Percentiles rank a stretch among this genome's conserved stretches.
These are phyloP conservation scores for Plestiodon gilberti DNA, from an alignment of 2,113 vertebrate genomes.

Conservation along the genomic window DNA sequence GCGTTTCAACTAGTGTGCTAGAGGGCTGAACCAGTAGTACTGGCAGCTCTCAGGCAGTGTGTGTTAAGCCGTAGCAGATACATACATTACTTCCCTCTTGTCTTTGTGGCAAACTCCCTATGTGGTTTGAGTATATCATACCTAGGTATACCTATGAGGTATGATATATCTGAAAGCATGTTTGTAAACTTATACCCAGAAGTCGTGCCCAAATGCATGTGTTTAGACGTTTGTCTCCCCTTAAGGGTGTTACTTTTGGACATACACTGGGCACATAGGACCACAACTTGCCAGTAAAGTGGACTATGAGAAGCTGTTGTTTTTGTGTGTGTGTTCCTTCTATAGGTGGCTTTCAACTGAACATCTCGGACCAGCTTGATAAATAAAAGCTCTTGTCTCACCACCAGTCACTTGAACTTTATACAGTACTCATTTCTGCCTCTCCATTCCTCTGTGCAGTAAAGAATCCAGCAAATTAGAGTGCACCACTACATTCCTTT, in stretches of 20 bases:
- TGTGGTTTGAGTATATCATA: no score
- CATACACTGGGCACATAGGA: neutral
- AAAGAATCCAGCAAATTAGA: neutral
- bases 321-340: accelerated
- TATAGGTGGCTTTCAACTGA: neutral
- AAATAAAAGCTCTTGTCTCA: neutral
- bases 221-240: neutral
- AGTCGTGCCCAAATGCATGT: neutral
- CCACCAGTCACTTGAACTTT: neutral
- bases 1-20: neutral
- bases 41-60: neutral
- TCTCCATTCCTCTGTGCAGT: neutral
- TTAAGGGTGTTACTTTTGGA: neutral
- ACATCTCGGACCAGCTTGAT: accelerated
- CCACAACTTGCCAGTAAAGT: neutral
- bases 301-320: neutral
- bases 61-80: no score
- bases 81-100: neutral
- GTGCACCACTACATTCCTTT: neutral
- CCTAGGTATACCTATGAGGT: no score
- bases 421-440: neutral
- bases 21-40: neutral
- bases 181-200: neutral
- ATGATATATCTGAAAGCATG: neutral
- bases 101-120: neutral